These are phyloP conservation scores for Lucilia cuprina DNA, from an alignment of 1,140 invertebrate genomes.

Conservation along the genomic window DNA sequence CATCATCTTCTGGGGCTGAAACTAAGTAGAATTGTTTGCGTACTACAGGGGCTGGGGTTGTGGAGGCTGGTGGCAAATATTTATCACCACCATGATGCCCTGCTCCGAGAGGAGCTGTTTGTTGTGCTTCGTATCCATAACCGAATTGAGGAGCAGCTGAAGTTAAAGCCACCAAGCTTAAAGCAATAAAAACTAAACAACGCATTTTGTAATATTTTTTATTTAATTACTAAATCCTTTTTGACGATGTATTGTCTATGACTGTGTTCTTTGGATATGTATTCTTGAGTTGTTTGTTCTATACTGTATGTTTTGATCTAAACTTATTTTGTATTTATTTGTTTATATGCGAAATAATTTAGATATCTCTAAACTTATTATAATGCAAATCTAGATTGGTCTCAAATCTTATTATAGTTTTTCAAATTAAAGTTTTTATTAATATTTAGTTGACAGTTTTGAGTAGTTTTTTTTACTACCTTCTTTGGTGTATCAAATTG, in stretches of 20 bases:
- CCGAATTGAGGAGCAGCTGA: conserved; percentile 51
- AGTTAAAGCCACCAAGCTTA: conserved; percentile 41
- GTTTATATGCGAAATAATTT: conserved; percentile 10
- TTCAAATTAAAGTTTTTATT: background rate
- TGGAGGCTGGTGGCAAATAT: conserved; percentile 54
- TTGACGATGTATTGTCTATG: background rate
- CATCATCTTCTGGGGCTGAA: conserved; percentile 57
- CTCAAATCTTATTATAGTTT: background rate
- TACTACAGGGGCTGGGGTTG: conserved; percentile 54
- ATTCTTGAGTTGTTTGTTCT: conserved; percentile 7
- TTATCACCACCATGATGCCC: conserved; percentile 56
- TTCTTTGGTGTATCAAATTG: background rate
- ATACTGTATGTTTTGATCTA: background rate
- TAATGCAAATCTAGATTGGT: conserved; percentile 23
- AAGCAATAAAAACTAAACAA: conserved; percentile 21
- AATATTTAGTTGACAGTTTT: background rate
- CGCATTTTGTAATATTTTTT: conserved; percentile 24
- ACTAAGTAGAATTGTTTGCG: conserved; percentile 61
- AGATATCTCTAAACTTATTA: background rate
- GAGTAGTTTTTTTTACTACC: conserved; percentile 2
- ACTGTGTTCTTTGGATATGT: background rate
- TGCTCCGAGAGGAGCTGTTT: conserved; percentile 40
- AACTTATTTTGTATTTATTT: conserved; percentile 13
- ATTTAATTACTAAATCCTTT: background rate
- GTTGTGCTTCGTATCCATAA: conserved; percentile 45